A percentile compares a stretch with the other conserved stretches of the same genome.
These are phyloP conservation scores for Heliconius himera DNA, from an alignment of 1,140 invertebrate genomes.

Conservation along the genomic window DNA sequence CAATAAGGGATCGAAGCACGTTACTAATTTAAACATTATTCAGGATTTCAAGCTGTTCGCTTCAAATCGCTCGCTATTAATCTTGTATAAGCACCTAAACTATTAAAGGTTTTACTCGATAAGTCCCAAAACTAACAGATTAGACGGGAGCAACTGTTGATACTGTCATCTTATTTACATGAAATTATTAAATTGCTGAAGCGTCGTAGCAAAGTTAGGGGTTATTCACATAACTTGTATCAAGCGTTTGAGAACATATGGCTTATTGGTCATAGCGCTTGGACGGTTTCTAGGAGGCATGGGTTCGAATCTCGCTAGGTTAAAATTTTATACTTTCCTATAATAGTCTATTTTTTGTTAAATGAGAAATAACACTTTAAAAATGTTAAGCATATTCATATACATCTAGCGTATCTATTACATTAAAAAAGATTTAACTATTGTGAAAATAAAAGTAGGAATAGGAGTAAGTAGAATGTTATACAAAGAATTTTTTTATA, in stretches of 20 bases:
- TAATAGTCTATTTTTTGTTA: too few relatives aligned
- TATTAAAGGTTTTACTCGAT: slow-evolving; percentile 58
- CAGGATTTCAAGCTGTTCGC: slow-evolving; percentile 34
- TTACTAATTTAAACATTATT: slow-evolving; percentile 39
- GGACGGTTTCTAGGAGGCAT: too few relatives aligned
- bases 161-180: slow-evolving; percentile 43
- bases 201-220: not conserved
- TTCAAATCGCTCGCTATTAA: slow-evolving; percentile 49
- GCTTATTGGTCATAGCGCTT: too few relatives aligned
- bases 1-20: slow-evolving; percentile 8
- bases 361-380: too few relatives aligned
- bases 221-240: not conserved
- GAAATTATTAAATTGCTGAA: not conserved
- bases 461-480: too few relatives aligned
- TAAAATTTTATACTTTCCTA: too few relatives aligned
- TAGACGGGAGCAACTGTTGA: slow-evolving; percentile 54
- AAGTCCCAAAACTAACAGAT: slow-evolving; percentile 57
- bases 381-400: too few relatives aligned
- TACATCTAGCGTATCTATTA: too few relatives aligned
- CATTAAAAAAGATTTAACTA: too few relatives aligned
- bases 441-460: too few relatives aligned
- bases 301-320: too few relatives aligned
- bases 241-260: not conserved
- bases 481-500: too few relatives aligned
- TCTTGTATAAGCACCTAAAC: slow-evolving; percentile 57